Conservation (phyloP, 2,797 vertebrate species). For the Myotis pilosus region DNA sequence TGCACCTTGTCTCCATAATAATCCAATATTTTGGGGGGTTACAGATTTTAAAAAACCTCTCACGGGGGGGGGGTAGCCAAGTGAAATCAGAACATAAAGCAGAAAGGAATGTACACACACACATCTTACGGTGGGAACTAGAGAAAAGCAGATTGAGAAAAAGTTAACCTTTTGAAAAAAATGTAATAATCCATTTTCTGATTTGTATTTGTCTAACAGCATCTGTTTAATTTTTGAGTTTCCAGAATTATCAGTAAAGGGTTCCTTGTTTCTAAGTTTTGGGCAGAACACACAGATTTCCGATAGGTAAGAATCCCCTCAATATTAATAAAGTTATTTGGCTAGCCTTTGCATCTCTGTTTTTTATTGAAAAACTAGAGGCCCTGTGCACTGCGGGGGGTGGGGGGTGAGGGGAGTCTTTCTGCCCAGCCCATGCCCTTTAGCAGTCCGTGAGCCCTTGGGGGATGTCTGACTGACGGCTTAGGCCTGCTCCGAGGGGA, state of each 20-base stretch:
- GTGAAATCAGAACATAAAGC: slow-evolving; percentile 18
- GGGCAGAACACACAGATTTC: slow-evolving; percentile 27
- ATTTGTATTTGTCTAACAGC: neutral
- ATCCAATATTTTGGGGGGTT: slow-evolving; percentile 58
- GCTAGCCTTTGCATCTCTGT: neutral
- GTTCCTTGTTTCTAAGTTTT: slow-evolving; percentile 9
- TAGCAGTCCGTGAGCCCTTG: no score
- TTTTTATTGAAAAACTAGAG: neutral
- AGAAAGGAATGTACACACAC: neutral
- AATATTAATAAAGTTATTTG: neutral
- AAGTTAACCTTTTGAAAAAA: slow-evolving; percentile 44
- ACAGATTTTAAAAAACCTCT: slow-evolving; percentile 48
- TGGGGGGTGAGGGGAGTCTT: no score
- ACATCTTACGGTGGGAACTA: neutral
- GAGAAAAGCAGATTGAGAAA: slow-evolving; percentile 35
- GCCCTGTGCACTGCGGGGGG: no score
- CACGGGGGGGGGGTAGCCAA: neutral
- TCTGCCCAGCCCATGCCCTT: no score
- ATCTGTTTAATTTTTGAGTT: slow-evolving; percentile 23
- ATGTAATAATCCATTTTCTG: neutral
- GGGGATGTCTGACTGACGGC: no score
- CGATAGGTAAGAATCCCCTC: neutral
- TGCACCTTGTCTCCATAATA: slow-evolving; percentile 78
- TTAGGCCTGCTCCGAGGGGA: no score
- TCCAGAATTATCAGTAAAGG: neutral